phyloP scores from a whole-genome alignment of 2,888 invertebrate species.

The Drosophila paranaensis region DNA sequence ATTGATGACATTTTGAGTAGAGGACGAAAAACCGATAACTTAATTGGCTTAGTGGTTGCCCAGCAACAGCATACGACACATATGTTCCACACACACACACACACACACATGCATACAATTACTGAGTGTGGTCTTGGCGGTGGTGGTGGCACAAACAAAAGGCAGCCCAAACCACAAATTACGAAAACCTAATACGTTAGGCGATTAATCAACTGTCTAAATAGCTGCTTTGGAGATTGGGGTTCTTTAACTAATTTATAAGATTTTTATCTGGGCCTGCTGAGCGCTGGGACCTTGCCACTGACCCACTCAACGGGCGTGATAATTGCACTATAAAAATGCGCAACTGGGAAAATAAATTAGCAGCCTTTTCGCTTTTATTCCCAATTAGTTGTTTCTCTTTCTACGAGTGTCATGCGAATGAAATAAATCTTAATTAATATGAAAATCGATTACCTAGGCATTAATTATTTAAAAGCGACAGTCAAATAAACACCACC shows the following conservation, averaged over 20 bases:
- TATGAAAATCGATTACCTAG: constrained; percentile 76
- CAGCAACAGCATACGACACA: constrained; percentile 33
- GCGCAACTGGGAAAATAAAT: constrained; percentile 69
- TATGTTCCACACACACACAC: constrained; percentile 19
- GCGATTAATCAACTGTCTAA: constrained; percentile 74
- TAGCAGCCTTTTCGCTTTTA: constrained; percentile 44
- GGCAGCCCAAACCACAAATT: constrained; percentile 56
- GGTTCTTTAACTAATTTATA: constrained; percentile 72
- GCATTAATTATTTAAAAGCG: constrained; percentile 72
- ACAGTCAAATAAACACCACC: constrained; percentile 48
- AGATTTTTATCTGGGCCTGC: constrained; percentile 57
- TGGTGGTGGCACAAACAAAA: constrained; percentile 21
- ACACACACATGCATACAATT: constrained; percentile 4
- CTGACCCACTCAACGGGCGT: constrained; percentile 51
- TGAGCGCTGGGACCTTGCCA: constrained; percentile 1
- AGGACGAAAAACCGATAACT: constrained; percentile 52
- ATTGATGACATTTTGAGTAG: constrained; percentile 76
- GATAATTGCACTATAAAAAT: constrained; percentile 77
- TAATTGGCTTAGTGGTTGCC: constrained; percentile 69
- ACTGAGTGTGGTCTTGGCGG: background rate
- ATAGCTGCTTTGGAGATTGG: constrained; percentile 30
- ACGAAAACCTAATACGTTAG: constrained; percentile 69
- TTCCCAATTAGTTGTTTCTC: constrained; percentile 8
- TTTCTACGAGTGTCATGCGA: constrained; percentile 9
- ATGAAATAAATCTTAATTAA: constrained; percentile 77